Evolutionary conservation across 1,140 invertebrate species (phyloP), one percentile per base, ranked within the genome.

Genomic region (Papilio machaon): DNA sequence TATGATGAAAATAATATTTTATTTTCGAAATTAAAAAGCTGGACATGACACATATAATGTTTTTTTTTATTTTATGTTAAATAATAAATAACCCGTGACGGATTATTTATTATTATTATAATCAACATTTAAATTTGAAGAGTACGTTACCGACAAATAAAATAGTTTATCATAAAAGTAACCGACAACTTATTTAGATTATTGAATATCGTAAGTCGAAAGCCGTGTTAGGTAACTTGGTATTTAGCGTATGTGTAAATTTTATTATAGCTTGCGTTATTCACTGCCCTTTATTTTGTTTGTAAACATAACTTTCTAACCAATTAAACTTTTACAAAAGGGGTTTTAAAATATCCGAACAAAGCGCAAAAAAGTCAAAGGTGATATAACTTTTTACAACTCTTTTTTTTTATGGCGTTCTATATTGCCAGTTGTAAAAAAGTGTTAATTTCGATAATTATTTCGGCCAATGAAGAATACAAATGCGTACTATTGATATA

Each of bases 241-340:
- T 52, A 76, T 23, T 76, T 76, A 76, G 74, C 74, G 46, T 30
- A 52, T 76, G 46, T 76, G 19, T 76, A 76, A 49, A 76, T 76
- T 76, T 76, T 76, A 76, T 52, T 76, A 76, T 76, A 13, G 74
- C 23, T 76, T 76, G 74, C 43, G 19, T 76, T 30, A 76, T 76
- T 76, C 46, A 76, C 74, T 35, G 74, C 74, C 46, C 73, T 74
- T 74, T 74, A 74, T 47, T 74, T 8, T 74, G 15, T 43, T n/a
- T 23, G 43, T 52, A 30, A 47, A 49, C 74, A 76, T 6, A 13
- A 76, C 74, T 76, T 76, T 76, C 74, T 52, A 49, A 23, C 19
- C 46, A 76, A 49, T 76, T 49, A 76, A 76, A 47, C 13, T 76
- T 74, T 76, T 13, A 67, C 13, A 38, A 70, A 64, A 70, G 64